A percentile compares a stretch with the other conserved stretches of the same genome.
Conservation (phyloP, 2,113 vertebrate species). For the Xenopus borealis region DNA sequence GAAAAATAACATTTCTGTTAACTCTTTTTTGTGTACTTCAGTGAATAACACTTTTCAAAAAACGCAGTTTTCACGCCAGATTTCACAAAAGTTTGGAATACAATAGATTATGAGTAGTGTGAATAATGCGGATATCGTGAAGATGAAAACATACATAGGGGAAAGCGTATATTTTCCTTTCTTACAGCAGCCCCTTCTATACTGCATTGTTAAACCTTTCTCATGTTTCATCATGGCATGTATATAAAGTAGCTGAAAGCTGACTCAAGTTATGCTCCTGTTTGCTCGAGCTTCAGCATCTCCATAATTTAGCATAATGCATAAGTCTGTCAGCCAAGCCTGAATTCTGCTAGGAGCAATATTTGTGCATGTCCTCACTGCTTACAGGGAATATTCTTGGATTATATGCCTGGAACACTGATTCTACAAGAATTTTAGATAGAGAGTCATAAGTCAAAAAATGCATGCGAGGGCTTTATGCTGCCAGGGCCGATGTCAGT, state of each 20-base stretch:
- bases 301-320: constrained; percentile 42
- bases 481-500: too few relatives aligned
- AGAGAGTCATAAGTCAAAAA: background rate
- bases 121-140: too few relatives aligned
- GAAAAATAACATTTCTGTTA: too few relatives aligned
- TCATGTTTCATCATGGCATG: background rate
- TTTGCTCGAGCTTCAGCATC: constrained; percentile 29
- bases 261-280: constrained; percentile 17
- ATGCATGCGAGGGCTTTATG: too few relatives aligned
- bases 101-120: too few relatives aligned
- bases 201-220: constrained; percentile 9
- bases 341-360: constrained; percentile 29
- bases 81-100: too few relatives aligned
- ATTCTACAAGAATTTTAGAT: constrained; percentile 8
- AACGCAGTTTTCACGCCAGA: too few relatives aligned
- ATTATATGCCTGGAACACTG: constrained; percentile 24
- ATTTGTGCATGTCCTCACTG: constrained; percentile 12
- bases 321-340: constrained; percentile 33
- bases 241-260: constrained; percentile 23
- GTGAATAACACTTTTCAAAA: too few relatives aligned
- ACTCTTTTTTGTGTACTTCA: too few relatives aligned
- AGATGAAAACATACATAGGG: too few relatives aligned
- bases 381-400: constrained; percentile 22
- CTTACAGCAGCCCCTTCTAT: background rate
- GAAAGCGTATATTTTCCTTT: too few relatives aligned